phyloP scores from a whole-genome alignment of 2,113 vertebrate genomes.

The Phaethornis superciliosus region DNA sequence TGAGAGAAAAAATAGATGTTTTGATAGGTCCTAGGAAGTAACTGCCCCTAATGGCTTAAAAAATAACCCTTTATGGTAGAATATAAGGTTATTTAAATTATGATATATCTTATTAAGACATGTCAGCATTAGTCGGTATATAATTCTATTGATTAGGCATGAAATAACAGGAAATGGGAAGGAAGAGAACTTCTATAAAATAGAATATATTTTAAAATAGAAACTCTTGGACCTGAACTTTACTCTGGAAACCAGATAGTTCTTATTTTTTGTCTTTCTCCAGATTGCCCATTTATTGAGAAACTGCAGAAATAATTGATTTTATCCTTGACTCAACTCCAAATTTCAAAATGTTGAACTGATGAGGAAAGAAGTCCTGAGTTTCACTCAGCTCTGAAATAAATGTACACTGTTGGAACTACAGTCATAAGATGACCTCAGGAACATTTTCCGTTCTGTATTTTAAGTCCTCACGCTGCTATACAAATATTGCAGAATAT shows the following conservation, averaged over 20 bases:
- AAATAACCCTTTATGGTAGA: neutral
- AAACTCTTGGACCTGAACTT: neutral
- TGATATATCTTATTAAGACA: conserved; percentile 12
- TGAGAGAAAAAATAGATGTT: neutral
- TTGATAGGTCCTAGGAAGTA: neutral
- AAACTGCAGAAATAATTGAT: neutral
- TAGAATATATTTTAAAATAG: neutral
- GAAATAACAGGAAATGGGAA: neutral
- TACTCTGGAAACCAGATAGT: neutral
- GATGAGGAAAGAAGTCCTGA: neutral
- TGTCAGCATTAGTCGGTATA: neutral
- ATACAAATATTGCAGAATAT: neutral
- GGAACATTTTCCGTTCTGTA: neutral
- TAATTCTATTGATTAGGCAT: conserved; percentile 5
- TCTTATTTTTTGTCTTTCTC: neutral
- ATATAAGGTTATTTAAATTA: neutral
- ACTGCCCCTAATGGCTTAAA: conserved; percentile 22
- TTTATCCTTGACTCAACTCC: neutral
- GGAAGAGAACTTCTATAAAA: neutral
- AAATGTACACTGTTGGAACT: neutral
- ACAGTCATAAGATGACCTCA: neutral
- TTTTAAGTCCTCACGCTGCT: neutral
- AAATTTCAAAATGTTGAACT: neutral
- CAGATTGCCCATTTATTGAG: neutral
- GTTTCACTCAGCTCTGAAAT: neutral